A percentile compares a stretch with the other conserved stretches of the same genome.
These are phyloP conservation scores for Eurystomus gularis DNA, from an alignment of 2,113 vertebrate species.

Conservation along the genomic window DNA sequence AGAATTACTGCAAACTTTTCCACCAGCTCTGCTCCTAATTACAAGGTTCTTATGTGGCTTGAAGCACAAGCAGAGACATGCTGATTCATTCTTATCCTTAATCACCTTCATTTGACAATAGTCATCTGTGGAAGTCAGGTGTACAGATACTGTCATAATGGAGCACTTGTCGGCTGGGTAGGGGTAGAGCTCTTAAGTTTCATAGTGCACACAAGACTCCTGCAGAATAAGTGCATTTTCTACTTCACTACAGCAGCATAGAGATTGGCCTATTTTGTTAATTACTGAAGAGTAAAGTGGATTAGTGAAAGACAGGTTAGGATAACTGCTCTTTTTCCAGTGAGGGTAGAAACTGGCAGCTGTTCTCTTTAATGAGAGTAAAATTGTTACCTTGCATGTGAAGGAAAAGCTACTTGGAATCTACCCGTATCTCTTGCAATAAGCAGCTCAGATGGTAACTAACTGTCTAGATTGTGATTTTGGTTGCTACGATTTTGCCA, in stretches of 20 bases:
- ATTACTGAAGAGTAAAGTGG: background rate
- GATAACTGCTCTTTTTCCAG: background rate
- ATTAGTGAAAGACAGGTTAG: background rate
- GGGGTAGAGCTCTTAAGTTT: background rate
- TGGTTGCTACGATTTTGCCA: background rate
- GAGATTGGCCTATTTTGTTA: background rate
- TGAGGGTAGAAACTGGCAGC: background rate
- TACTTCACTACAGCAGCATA: background rate
- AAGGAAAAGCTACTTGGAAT: background rate
- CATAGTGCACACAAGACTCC: background rate
- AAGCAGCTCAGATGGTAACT: background rate
- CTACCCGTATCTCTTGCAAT: background rate
- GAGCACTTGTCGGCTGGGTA: background rate
- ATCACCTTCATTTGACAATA: background rate
- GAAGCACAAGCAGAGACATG: background rate
- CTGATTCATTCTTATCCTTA: background rate
- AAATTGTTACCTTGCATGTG: background rate
- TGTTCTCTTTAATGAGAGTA: background rate
- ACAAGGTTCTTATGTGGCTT: background rate
- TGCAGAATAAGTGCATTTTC: background rate
- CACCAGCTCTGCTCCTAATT: background rate
- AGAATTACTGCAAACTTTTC: background rate
- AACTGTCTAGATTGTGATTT: background rate
- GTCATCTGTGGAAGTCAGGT: background rate
- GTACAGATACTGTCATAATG: background rate